Conservation (phyloP, 1,140 invertebrate genomes). For the Anoplophora glabripennis region DNA sequence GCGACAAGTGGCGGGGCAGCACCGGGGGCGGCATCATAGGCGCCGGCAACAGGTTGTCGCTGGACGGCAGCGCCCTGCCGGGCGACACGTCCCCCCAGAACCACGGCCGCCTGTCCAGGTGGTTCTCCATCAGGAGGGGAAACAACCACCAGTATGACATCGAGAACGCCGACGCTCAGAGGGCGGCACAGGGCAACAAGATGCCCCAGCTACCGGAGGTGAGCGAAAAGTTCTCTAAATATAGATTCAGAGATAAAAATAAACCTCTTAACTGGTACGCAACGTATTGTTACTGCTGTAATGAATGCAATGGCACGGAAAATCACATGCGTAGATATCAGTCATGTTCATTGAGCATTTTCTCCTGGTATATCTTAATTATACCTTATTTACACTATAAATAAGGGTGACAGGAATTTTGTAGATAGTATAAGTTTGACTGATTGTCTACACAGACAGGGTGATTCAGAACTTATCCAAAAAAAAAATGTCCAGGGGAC, state of each 20-base stretch:
- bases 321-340: too few species aligned
- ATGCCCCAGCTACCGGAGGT: slow-evolving; percentile 81
- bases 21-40: slow-evolving; percentile 45
- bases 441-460: too few species aligned
- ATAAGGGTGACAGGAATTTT: too few species aligned
- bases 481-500: too few species aligned
- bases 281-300: too few species aligned
- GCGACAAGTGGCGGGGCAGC: slow-evolving; percentile 65
- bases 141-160: slow-evolving; percentile 78
- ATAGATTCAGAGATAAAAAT: neutral
- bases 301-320: too few species aligned
- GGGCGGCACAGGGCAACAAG: slow-evolving; percentile 50
- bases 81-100: slow-evolving; percentile 56
- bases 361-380: too few species aligned
- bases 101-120: slow-evolving; percentile 70
- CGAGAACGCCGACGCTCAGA: slow-evolving; percentile 44
- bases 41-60: slow-evolving; percentile 41
- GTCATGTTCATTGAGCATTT: too few species aligned
- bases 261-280: too few species aligned
- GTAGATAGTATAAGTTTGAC: too few species aligned
- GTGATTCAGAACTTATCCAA: too few species aligned
- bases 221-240: slow-evolving; percentile 25
- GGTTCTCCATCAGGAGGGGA: slow-evolving; percentile 80
- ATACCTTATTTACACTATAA: too few species aligned
- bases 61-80: slow-evolving; percentile 47